Evolutionary conservation across 2,797 vertebrate genomes (phyloP), one percentile per base, ranked within the genome.

Genomic region (Hirundo rustica): DNA sequence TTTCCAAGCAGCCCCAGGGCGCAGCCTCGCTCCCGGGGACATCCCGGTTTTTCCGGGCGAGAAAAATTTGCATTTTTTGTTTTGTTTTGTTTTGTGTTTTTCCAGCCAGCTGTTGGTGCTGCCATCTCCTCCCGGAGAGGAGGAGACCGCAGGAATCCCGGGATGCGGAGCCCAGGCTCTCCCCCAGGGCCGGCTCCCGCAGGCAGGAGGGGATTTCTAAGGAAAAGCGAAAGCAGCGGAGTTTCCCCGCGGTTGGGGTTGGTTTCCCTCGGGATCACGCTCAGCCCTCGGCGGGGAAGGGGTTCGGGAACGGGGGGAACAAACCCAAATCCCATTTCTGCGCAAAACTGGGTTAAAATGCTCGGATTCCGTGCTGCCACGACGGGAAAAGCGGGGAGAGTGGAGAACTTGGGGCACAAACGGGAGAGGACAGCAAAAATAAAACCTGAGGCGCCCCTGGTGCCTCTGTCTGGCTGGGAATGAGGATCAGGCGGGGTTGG

Each of bases 81-180:
- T 48, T 71, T 71, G 66, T 65, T 13, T 19, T n/a, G n/a, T n/a
- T n/a, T n/a, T n/a, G n/a, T n/a, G n/a, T n/a, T n/a, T n/a, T n/a
- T n/a, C n/a, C n/a, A n/a, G n/a, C n/a, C n/a, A n/a, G n/a, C n/a
- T n/a, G n/a, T 32, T 62, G 38, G 7, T 16, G 74, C 27, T 76
- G 92, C 7, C 91, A 71, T 11, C 17, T 4, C 7, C 9, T 90
- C 88, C 71, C 36, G 34, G 36, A n/a, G n/a, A n/a, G n/a, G n/a
- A n/a, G n/a, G n/a, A n/a, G n/a, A n/a, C 85, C 65, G 92, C 10
- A 55, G 44, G 74, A 68, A 90, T 76, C 26, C 92, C 25, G 80
- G 58, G 58, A 44, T 23, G 47, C 40, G 40, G 40, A n/a, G n/a
- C n/a, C n/a, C n/a, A n/a, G 40, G 16, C 2, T 53, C 19, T 45